phyloP scores from a whole-genome alignment of 2,113 vertebrate genomes.

The Melanocharis versteri region DNA sequence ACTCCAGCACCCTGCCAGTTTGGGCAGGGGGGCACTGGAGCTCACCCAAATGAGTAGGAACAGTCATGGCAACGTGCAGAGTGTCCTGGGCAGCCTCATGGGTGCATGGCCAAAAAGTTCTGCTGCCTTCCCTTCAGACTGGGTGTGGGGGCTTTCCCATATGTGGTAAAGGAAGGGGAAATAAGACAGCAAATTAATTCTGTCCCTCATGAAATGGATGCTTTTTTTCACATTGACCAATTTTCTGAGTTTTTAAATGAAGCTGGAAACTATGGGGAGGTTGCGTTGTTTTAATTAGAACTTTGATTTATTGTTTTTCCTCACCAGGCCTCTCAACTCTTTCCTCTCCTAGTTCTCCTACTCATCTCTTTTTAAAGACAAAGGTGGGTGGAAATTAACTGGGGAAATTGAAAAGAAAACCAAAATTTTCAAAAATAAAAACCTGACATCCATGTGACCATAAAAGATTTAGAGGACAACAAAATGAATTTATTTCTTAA shows the following conservation, averaged over 20 bases:
- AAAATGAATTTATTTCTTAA: neutral
- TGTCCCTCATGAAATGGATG: neutral
- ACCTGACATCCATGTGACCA: neutral
- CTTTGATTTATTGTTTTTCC: neutral
- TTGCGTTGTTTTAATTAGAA: neutral
- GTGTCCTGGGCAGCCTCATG: neutral
- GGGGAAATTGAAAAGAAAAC: neutral
- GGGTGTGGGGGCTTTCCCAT: neutral
- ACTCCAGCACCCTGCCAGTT: neutral
- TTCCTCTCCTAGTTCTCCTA: neutral
- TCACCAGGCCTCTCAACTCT: neutral
- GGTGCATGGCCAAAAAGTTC: neutral
- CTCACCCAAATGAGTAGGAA: accelerated
- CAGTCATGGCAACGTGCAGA: accelerated
- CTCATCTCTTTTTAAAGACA: neutral
- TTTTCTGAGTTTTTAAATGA: neutral
- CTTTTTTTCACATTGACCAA: neutral
- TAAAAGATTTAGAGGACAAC: neutral
- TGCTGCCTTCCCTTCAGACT: neutral
- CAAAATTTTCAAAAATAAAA: neutral
- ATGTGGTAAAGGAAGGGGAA: neutral
- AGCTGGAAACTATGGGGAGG: neutral
- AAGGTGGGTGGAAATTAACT: neutral
- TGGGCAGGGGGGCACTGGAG: neutral
- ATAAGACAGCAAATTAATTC: neutral